A percentile compares a stretch with the other conserved stretches of the same genome.
Conservation (phyloP, 1,140 invertebrate species). For the Sycophaga agraensis region DNA sequence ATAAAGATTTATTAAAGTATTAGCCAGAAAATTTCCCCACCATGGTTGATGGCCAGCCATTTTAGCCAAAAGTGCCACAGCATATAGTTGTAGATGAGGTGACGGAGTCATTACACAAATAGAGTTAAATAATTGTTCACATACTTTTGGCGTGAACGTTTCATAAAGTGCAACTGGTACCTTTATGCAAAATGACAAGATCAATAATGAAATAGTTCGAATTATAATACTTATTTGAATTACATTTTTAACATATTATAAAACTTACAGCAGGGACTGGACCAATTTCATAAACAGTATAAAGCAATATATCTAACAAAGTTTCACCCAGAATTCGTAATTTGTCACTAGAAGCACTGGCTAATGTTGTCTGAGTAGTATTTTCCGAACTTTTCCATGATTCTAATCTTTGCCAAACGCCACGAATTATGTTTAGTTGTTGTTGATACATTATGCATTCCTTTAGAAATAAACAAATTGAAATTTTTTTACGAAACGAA, state of each 20-base stretch:
- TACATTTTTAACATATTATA: not conserved
- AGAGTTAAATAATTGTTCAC: conserved; percentile 70
- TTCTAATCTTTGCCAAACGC: conserved; percentile 72
- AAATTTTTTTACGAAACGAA: not conserved
- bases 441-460: conserved; percentile 80
- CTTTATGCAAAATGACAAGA: conserved; percentile 32
- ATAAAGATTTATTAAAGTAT: conserved; percentile 77
- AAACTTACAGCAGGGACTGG: conserved; percentile 52
- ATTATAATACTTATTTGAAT: conserved; percentile 39
- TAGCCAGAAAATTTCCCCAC: conserved; percentile 87
- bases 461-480: conserved; percentile 39
- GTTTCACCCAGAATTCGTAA: conserved; percentile 76
- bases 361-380: conserved; percentile 56
- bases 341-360: conserved; percentile 73
- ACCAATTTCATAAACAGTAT: conserved; percentile 64
- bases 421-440: conserved; percentile 74
- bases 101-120: conserved; percentile 63
- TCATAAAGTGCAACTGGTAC: conserved; percentile 59
- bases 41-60: conserved; percentile 77
- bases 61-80: conserved; percentile 76
- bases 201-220: not conserved
- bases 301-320: conserved; percentile 76
- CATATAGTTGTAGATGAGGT: conserved; percentile 69
- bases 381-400: conserved; percentile 51
- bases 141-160: conserved; percentile 63